These are phyloP conservation scores for Silurus asotus DNA, from an alignment of 2,113 vertebrate species.

Conservation along the genomic window DNA sequence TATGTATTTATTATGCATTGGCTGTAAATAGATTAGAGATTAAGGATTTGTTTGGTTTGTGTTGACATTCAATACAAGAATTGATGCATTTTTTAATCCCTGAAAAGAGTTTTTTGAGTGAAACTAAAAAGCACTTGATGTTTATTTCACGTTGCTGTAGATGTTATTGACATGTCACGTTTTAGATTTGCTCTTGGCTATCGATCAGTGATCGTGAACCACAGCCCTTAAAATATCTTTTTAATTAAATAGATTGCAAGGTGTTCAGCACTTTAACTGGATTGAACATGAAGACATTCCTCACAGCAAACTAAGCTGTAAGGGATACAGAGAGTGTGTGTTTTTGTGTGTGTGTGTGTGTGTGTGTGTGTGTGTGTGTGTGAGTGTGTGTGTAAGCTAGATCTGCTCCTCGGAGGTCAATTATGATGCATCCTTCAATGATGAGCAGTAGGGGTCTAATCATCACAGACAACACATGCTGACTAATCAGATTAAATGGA, in stretches of 20 bases:
- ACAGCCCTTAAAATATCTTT: neutral
- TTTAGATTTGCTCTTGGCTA: constrained; percentile 27
- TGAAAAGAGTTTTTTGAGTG: neutral
- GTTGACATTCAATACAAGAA: neutral
- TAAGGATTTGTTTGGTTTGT: neutral
- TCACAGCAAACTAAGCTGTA: neutral
- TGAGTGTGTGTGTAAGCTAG: neutral
- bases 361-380: neutral
- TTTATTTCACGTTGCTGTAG: neutral
- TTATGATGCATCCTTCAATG: constrained; percentile 28
- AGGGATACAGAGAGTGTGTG: neutral
- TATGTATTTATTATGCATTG: neutral
- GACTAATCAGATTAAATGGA: constrained; percentile 39
- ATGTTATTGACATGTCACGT: constrained; percentile 14
- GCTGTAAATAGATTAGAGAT: neutral
- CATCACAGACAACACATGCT: constrained; percentile 8
- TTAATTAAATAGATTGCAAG: constrained; percentile 32
- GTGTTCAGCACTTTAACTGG: constrained; percentile 5
- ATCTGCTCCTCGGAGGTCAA: neutral
- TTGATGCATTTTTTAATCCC: neutral
- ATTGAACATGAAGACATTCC: constrained; percentile 9
- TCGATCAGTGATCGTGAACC: constrained; percentile 7
- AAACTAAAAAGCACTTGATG: neutral
- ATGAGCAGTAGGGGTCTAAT: constrained; percentile 23
- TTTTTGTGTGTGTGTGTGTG: neutral